phyloP scores from a whole-genome alignment of 2,113 vertebrate genomes.

The Columbina picui region DNA sequence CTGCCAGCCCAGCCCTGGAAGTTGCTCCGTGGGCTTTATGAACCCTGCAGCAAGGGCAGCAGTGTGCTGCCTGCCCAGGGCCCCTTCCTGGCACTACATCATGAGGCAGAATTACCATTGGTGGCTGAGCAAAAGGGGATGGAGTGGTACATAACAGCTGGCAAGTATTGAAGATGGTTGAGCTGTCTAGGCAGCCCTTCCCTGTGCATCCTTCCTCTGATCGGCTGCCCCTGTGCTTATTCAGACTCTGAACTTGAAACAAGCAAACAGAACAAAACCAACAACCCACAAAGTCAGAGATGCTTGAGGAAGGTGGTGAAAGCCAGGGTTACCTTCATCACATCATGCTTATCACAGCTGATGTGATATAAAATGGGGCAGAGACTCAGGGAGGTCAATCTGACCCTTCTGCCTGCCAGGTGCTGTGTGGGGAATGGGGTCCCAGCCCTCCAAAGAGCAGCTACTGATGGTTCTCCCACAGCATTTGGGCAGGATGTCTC shows the following conservation, averaged over 20 bases:
- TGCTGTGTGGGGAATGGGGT: neutral
- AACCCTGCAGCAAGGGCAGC: neutral
- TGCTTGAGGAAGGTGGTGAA: neutral
- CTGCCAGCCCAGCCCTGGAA: neutral
- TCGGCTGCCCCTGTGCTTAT: neutral
- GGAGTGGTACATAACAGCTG: neutral
- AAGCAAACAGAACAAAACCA: no score
- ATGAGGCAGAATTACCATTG: neutral
- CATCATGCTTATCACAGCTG: rapidly evolving
- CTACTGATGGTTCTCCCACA: neutral
- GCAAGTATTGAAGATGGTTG: neutral
- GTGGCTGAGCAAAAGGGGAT: neutral
- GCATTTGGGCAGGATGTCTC: neutral
- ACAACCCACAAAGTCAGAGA: neutral
- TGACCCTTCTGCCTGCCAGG: neutral
- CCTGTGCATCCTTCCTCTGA: neutral
- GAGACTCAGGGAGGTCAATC: neutral
- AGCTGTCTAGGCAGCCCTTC: neutral
- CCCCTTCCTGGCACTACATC: no score
- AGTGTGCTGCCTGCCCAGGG: neutral
- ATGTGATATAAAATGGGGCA: rapidly evolving
- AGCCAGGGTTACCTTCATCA: neutral
- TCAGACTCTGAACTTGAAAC: neutral
- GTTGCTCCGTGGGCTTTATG: neutral
- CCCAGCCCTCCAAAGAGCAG: neutral